Base-by-base conservation (phyloP, 2,888 invertebrate genomes). In the Buathra laborator region DNA sequence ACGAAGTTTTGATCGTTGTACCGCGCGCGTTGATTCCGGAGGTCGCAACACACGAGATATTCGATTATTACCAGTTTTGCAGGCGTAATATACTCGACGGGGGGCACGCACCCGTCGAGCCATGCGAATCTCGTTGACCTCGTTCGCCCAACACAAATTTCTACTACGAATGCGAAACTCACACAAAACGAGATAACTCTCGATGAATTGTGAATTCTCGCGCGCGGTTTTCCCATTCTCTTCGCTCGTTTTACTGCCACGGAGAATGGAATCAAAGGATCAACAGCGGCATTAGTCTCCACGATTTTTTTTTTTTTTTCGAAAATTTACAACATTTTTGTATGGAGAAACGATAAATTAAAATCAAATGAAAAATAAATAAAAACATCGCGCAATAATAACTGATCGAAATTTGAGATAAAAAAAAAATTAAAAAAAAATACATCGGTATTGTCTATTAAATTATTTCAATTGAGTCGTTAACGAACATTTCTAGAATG, bases 21-120 rank as follows among this genome's bases (percentile, higher is more conserved):
- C 74, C 66, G 37, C 46, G 5, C 19, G 51, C 37, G 24, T 29
- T 64, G 56, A 70, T 53, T 44, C 19, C 16, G 53, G 46, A 51
- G 66, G 53, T 62, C 59, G n/a, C n/a, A 10, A 64, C 51, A 16
- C 51, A 44, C 9, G 43, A 46, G 59, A 62, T 19, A 83, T 80
- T 86, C 79, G 83, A 86, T 86, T 82, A 82, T 77, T 81, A 78
- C 76, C 72, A 44, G 77, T 83, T 78, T 81, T 72, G 64, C 46
- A 66, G 37, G 37, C 56, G 76, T 66, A 62, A 76, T 80, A 70
- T 75, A 71, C 76, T 68, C 76, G 7, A 56, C 71, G 44, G 56
- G 75, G 32, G 64, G n/a, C 53, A 81, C 80, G 44, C 64, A 67
- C 64, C 24, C 64, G 70, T 16, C 37, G 51, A 19, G 14, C 46